phyloP scores from a whole-genome alignment of 2,888 invertebrate species.

The Caenorhabditis angaria region DNA sequence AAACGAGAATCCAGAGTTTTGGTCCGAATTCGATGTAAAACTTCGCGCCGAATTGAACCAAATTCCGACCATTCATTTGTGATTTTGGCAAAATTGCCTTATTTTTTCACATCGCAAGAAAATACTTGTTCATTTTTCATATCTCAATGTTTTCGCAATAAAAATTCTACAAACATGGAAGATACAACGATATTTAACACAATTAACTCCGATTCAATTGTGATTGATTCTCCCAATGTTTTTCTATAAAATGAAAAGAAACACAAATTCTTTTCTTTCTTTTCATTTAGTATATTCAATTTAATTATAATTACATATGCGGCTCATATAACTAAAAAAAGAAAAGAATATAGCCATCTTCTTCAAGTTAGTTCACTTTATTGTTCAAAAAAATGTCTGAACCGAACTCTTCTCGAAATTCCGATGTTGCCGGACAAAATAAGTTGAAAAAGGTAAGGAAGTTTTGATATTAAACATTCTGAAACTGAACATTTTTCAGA shows the following conservation, averaged over 20 bases:
- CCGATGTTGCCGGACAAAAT: conserved; percentile 30
- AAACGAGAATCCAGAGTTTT: conserved; percentile 45
- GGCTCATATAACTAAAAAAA: not conserved
- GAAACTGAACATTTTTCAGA: conserved; percentile 36
- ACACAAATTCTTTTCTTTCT: too few relatives aligned
- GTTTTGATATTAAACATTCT: not conserved
- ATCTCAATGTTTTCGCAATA: not conserved
- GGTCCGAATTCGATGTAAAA: conserved; percentile 35
- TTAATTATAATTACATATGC: not conserved
- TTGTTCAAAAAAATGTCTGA: conserved; percentile 26
- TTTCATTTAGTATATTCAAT: not conserved
- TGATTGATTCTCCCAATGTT: too few relatives aligned
- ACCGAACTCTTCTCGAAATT: conserved; percentile 30
- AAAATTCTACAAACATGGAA: too few relatives aligned
- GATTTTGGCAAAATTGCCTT: conserved; percentile 4
- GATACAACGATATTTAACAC: too few relatives aligned
- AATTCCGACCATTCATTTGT: conserved; percentile 3
- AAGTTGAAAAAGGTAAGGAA: conserved; percentile 30
- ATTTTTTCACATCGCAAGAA: not conserved
- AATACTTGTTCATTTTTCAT: not conserved
- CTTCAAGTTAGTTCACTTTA: not conserved
- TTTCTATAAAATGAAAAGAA: too few relatives aligned
- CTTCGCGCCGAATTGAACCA: conserved; percentile 32
- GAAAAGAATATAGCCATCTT: not conserved
- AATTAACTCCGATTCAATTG: too few relatives aligned